These are phyloP conservation scores for Triplophysa tibetana DNA, from an alignment of 2,113 vertebrate genomes.

Conservation along the genomic window DNA sequence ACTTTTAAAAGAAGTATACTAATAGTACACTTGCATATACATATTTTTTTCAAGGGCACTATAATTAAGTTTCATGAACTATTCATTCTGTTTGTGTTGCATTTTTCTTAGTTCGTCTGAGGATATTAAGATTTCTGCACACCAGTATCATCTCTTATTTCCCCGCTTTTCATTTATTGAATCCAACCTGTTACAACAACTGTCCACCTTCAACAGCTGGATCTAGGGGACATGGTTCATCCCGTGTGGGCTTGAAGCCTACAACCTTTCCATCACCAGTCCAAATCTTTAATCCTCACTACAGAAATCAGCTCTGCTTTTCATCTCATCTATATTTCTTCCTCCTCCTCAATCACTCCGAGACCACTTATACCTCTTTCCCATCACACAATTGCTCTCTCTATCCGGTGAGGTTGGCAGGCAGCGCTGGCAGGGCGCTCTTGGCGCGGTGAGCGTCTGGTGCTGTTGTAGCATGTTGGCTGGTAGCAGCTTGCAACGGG, in stretches of 20 bases:
- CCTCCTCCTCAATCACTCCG: conserved; percentile 4
- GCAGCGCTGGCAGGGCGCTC: conserved; percentile 59
- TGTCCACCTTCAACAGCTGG: background rate
- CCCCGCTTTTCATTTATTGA: too few species aligned
- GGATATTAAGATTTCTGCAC: too few species aligned
- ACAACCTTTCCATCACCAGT: background rate
- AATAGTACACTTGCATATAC: too few species aligned
- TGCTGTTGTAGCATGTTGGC: conserved; percentile 66
- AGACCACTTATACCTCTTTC: conserved; percentile 2
- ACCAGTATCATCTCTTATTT: too few species aligned
- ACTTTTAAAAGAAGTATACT: too few species aligned
- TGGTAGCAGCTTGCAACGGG: conserved; percentile 43
- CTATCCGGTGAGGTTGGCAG: conserved; percentile 59
- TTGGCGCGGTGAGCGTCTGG: conserved; percentile 56
- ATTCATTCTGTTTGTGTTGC: too few species aligned
- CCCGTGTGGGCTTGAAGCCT: too few species aligned
- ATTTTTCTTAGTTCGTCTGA: too few species aligned
- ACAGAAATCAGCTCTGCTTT: background rate
- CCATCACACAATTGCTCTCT: conserved; percentile 34
- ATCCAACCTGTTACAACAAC: too few species aligned
- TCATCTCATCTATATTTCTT: background rate
- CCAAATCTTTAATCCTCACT: background rate
- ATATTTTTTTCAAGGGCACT: too few species aligned
- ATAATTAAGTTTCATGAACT: too few species aligned
- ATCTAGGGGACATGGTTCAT: too few species aligned